A percentile compares a stretch with the other conserved stretches of the same genome.
These are phyloP conservation scores for Holotrichia oblita DNA, from an alignment of 1,140 invertebrate genomes.

Conservation along the genomic window DNA sequence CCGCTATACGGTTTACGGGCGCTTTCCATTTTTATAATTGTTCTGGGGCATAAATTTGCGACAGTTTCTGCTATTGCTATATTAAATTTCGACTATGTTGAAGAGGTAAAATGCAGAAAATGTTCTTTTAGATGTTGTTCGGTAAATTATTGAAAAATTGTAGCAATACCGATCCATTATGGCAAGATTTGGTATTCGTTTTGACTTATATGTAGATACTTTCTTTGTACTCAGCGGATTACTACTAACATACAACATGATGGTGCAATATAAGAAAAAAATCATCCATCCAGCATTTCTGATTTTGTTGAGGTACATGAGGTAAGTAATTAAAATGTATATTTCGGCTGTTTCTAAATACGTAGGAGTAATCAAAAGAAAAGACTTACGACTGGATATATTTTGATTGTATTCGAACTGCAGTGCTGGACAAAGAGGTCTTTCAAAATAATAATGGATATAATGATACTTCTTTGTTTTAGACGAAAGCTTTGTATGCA, in stretches of 20 bases:
- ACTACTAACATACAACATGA: slow-evolving; percentile 63
- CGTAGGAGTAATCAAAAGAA: too few species aligned
- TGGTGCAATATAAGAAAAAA: slow-evolving; percentile 63
- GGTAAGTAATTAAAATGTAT: slow-evolving; percentile 57
- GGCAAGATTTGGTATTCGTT: slow-evolving; percentile 65
- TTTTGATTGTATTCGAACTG: too few species aligned
- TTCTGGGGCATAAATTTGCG: slow-evolving; percentile 65
- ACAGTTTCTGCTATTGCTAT: slow-evolving; percentile 64
- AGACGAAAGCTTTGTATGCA: too few species aligned
- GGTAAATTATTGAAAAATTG: slow-evolving; percentile 42
- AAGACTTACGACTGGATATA: too few species aligned
- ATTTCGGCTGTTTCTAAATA: too few species aligned
- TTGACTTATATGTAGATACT: slow-evolving; percentile 71
- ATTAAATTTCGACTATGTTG: slow-evolving; percentile 64
- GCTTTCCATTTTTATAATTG: slow-evolving; percentile 64
- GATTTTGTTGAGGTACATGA: slow-evolving; percentile 65
- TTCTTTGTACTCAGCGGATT: slow-evolving; percentile 72
- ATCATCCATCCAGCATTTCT: slow-evolving; percentile 61
- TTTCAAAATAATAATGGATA: too few species aligned
- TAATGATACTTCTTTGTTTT: too few species aligned
- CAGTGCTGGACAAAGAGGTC: too few species aligned
- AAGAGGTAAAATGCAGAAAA: slow-evolving; percentile 58
- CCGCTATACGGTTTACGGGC: slow-evolving; percentile 66
- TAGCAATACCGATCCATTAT: slow-evolving; percentile 55
- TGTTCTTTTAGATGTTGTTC: too few species aligned